Conservation (phyloP, 2,113 vertebrate species). For the Prinia subflava region DNA sequence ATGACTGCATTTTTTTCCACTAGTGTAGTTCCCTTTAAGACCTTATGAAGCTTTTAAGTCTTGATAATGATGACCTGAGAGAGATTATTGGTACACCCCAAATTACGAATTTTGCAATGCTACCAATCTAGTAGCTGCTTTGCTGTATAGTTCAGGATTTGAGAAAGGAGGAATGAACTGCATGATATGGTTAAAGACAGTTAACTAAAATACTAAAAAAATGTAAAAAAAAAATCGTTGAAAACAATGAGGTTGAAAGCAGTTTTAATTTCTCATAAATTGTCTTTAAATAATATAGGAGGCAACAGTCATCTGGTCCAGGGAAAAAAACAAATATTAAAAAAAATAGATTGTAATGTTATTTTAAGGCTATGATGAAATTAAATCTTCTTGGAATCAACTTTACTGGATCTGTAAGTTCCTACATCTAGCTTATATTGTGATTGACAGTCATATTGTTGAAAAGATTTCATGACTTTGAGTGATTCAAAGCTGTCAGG, state of each 20-base stretch:
- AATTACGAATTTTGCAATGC: slow-evolving; percentile 42
- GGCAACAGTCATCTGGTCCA: background rate
- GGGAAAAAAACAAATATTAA: background rate
- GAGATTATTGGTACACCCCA: slow-evolving; percentile 32
- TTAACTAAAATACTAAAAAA: slow-evolving; percentile 29
- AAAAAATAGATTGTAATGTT: background rate
- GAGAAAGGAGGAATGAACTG: background rate
- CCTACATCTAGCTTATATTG: background rate
- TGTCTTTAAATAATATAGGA: background rate
- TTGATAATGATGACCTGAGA: slow-evolving; percentile 50
- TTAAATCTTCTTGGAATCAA: background rate
- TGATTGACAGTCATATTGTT: slow-evolving; percentile 25
- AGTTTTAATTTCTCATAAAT: slow-evolving; percentile 21
- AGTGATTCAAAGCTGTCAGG: slow-evolving; percentile 2
- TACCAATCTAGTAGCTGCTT: slow-evolving; percentile 12
- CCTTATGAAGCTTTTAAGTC: slow-evolving; percentile 22
- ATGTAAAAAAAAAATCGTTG: slow-evolving; percentile 21
- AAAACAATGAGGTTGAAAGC: background rate
- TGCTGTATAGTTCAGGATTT: background rate
- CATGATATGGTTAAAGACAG: background rate
- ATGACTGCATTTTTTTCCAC: background rate
- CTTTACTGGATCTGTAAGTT: background rate
- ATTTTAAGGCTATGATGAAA: slow-evolving; percentile 27
- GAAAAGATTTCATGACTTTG: background rate
- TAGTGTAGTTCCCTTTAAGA: slow-evolving; percentile 9